A percentile compares a stretch with the other conserved stretches of the same genome.
phyloP scores from a whole-genome alignment of 2,797 vertebrate genomes.

The Psittacula echo region DNA sequence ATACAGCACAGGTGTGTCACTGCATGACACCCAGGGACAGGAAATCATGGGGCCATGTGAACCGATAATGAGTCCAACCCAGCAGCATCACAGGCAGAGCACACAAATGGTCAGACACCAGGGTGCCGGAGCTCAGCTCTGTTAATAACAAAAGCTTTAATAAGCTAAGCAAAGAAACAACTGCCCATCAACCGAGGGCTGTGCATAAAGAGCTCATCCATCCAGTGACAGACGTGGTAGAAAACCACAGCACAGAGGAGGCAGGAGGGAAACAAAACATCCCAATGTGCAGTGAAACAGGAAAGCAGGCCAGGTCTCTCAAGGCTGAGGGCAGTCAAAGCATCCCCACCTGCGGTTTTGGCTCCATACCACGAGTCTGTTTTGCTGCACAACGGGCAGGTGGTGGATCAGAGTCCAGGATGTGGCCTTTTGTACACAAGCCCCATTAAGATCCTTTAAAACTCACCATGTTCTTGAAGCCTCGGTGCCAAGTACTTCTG shows the following conservation, averaged over 20 bases:
- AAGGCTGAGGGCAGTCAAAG: background rate
- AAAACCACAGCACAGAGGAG: background rate
- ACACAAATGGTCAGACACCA: slow-evolving; percentile 41
- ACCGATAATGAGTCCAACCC: background rate
- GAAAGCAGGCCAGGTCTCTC: background rate
- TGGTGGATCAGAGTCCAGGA: background rate
- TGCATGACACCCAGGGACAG: background rate
- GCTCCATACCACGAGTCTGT: rapidly evolving
- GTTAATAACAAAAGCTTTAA: slow-evolving; percentile 4
- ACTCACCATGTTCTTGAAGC: background rate
- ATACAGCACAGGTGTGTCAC: slow-evolving; percentile 47
- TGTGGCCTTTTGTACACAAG: background rate
- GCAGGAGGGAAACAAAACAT: background rate
- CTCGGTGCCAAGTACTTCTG: background rate
- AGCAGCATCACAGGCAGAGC: background rate
- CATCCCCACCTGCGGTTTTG: background rate
- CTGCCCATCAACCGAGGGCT: rapidly evolving
- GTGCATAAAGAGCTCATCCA: background rate
- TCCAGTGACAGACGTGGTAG: background rate
- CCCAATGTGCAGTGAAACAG: background rate
- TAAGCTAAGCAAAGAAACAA: background rate
- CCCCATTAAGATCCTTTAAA: background rate
- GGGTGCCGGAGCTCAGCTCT: background rate
- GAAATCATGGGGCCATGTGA: slow-evolving; percentile 14
- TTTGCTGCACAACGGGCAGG: background rate